Base-by-base conservation (phyloP, 2,797 vertebrate species). In the Malacoctenus gilli region DNA sequence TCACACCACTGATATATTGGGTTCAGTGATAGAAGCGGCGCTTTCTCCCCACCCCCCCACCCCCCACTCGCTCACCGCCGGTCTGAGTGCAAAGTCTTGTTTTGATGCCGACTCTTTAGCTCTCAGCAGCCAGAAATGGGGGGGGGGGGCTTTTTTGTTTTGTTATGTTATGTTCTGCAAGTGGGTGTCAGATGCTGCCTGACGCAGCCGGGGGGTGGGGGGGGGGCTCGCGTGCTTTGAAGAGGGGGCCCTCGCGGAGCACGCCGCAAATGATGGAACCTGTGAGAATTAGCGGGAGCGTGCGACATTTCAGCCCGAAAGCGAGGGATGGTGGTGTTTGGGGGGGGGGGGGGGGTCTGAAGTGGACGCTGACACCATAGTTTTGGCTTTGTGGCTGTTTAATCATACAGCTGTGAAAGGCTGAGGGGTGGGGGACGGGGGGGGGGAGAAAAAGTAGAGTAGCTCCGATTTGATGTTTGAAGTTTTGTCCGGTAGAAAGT, bases 391-490 rank as follows among this genome's bases (percentile, higher is more conserved):
- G n/a, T 65, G 34, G 58, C 6, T 53, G 40, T 53, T 64, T 59
- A 57, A 51, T 56, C 16, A 55, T 32, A 41, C 16, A 39, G 59
- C 34, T n/a, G 39, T 20, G n/a, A n/a, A n/a, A n/a, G n/a, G n/a
- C n/a, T n/a, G n/a, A n/a, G n/a, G n/a, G n/a, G n/a, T n/a, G n/a
- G n/a, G n/a, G n/a, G n/a, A n/a, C n/a, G n/a, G n/a, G n/a, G 51
- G 42, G 2, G 14, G 16, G n/a, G 8, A 54, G 32, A 40, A 42
- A 9, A 34, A 21, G 59, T 54, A n/a, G 40, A 56, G n/a, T 57
- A 38, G 43, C 56, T 2, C 25, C 44, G 46, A 62, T 77, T 39
- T 32, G 31, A 30, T 58, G 32, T 61, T 66, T 68, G 42, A 71
- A 67, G 57, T 43, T 30, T 49, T 28, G 25, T 28, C 25, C 25